Evolutionary conservation across 2,888 invertebrate species (phyloP).

Genomic region (Rhorus exstirpatorius): DNA sequence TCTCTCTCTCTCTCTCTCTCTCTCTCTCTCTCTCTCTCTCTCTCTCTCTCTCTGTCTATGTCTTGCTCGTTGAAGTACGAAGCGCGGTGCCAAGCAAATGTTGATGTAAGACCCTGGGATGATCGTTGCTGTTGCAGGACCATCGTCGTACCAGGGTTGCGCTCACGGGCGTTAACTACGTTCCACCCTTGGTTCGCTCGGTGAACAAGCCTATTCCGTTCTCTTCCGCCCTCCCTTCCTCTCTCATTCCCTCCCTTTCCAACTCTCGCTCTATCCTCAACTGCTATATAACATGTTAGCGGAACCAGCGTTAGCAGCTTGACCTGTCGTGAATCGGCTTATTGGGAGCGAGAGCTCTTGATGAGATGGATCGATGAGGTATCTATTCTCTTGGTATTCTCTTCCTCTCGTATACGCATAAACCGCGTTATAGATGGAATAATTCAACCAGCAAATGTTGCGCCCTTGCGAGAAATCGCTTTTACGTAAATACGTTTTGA

Average conservation of each 20-base stretch:
- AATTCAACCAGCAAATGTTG: slow-evolving; percentile 23
- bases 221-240: slow-evolving; percentile 29
- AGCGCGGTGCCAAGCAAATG: slow-evolving; percentile 62
- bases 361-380: slow-evolving; percentile 56
- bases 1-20: slow-evolving; percentile 10
- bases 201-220: slow-evolving; percentile 58
- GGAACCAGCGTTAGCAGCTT: slow-evolving; percentile 58
- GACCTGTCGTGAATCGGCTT: slow-evolving; percentile 61
- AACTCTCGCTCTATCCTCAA: slow-evolving; percentile 28
- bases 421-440: neutral
- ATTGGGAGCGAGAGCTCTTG: slow-evolving; percentile 60
- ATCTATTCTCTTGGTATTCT: slow-evolving; percentile 28
- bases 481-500: neutral
- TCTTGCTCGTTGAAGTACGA: slow-evolving; percentile 50
- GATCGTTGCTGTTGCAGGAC: slow-evolving; percentile 53
- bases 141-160: slow-evolving; percentile 43
- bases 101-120: slow-evolving; percentile 70
- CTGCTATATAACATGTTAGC: slow-evolving; percentile 27
- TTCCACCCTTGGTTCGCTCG: slow-evolving; percentile 41
- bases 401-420: slow-evolving; percentile 12
- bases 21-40: slow-evolving; percentile 3
- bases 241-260: slow-evolving; percentile 28
- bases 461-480: neutral
- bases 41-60: neutral
- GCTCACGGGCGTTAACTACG: slow-evolving; percentile 62